Conservation (phyloP, 2,888 invertebrate species). For the Epistrophe grossulariae region DNA sequence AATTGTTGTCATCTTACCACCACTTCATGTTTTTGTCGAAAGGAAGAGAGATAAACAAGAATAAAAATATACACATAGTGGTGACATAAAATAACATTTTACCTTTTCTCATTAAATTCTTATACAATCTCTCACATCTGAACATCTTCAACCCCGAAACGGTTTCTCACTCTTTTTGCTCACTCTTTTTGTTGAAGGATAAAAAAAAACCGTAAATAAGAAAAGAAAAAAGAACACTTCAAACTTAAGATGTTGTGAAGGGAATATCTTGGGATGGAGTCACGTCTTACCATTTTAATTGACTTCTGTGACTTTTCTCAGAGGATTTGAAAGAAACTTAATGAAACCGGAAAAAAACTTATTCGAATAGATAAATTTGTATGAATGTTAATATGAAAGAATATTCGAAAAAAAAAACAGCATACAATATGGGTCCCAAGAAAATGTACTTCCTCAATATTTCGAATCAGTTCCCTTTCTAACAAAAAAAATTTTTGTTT, state of each 20-base stretch:
- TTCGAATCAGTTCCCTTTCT: too few relatives aligned
- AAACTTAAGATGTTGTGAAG: constrained; percentile 48
- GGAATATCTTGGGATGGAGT: constrained; percentile 73
- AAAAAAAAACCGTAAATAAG: neutral
- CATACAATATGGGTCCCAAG: neutral
- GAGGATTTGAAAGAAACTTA: constrained; percentile 59
- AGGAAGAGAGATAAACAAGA: neutral
- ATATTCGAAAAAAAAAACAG: neutral
- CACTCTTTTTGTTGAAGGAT: neutral
- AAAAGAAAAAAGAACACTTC: constrained; percentile 39
- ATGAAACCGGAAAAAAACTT: constrained; percentile 48
- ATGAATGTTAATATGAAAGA: neutral
- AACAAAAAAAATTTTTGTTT: too few relatives aligned
- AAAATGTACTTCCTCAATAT: neutral
- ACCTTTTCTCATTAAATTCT: constrained; percentile 52
- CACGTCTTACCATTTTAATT: constrained; percentile 83
- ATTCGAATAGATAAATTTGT: neutral
- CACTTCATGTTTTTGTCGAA: neutral
- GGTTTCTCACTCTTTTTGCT: too few relatives aligned
- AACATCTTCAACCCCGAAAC: too few relatives aligned
- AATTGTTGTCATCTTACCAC: constrained; percentile 80
- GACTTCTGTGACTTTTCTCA: constrained; percentile 79
- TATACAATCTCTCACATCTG: neutral
- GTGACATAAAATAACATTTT: constrained; percentile 32
- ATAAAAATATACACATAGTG: constrained; percentile 11